A percentile compares a stretch with the other conserved stretches of the same genome.
phyloP scores from a whole-genome alignment of 2,797 vertebrate species.

The Pristis pectinata region DNA sequence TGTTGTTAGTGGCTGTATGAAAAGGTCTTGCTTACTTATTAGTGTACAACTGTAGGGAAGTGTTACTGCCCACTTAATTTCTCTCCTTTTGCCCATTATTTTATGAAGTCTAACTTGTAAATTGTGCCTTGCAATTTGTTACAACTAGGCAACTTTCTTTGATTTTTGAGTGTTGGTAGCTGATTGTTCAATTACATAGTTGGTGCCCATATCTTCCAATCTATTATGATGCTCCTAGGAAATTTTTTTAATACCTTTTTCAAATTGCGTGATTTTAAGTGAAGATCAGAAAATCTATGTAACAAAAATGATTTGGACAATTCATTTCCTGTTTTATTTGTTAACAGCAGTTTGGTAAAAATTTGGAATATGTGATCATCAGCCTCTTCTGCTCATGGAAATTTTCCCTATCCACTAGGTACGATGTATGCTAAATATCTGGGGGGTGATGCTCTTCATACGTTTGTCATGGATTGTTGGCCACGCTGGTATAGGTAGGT shows the following conservation, averaged over 20 bases:
- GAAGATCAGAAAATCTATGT: not conserved
- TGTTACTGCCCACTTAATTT: too few relatives aligned
- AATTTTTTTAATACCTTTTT: not conserved
- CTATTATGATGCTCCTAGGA: not conserved
- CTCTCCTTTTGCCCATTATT: too few relatives aligned
- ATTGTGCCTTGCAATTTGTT: not conserved
- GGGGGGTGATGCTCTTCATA: conserved; percentile 99
- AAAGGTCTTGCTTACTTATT: not conserved
- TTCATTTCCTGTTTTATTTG: not conserved
- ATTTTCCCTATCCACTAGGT: conserved; percentile 60
- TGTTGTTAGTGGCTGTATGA: not conserved
- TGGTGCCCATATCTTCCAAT: not conserved
- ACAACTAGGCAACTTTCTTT: too few relatives aligned
- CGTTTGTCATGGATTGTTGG: conserved; percentile 96
- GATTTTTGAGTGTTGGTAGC: not conserved
- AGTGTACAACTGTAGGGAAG: not conserved
- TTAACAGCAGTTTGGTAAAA: not conserved
- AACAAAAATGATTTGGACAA: not conserved
- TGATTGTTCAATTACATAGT: not conserved
- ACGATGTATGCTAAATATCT: conserved; percentile 98
- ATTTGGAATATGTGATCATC: conserved; percentile 7
- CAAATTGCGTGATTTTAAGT: not conserved
- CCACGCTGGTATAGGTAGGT: conserved; percentile 90
- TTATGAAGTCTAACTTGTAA: not conserved
- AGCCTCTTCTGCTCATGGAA: conserved; percentile 19